Percentiles rank a stretch among this genome's conserved stretches.
Conservation (phyloP, 2,888 invertebrate genomes). For the Neelides folsomi region DNA sequence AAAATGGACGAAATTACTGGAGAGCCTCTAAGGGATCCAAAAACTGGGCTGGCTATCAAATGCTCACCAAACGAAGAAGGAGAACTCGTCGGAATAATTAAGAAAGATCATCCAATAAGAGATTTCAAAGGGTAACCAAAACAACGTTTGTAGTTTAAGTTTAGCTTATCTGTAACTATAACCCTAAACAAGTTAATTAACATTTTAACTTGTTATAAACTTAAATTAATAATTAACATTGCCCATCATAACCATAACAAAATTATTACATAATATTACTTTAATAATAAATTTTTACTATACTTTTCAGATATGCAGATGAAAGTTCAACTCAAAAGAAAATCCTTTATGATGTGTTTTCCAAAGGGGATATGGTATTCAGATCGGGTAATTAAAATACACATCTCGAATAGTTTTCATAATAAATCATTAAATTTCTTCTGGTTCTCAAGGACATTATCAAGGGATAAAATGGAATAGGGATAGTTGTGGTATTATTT, state of each 20-base stretch:
- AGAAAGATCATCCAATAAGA: conserved; percentile 6
- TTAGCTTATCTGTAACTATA: too few relatives aligned
- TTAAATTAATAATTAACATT: too few relatives aligned
- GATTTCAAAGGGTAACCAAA: conserved; percentile 11
- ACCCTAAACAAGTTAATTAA: too few relatives aligned
- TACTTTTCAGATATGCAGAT: conserved; percentile 47
- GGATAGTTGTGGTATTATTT: too few relatives aligned
- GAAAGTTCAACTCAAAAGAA: conserved; percentile 81
- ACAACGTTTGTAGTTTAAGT: too few relatives aligned
- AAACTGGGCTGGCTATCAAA: conserved; percentile 4
- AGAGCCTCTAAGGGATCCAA: conserved; percentile 1
- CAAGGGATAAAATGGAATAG: too few relatives aligned
- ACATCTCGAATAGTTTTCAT: conserved; percentile 9
- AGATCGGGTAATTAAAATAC: conserved; percentile 52
- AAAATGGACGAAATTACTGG: conserved; percentile 6
- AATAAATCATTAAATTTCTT: too few relatives aligned
- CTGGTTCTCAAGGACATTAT: too few relatives aligned
- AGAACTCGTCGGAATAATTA: conserved; percentile 10
- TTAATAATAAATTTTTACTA: too few relatives aligned
- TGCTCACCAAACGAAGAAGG: conserved; percentile 9
- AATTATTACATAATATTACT: too few relatives aligned
- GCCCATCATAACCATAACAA: too few relatives aligned
- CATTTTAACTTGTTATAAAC: too few relatives aligned
- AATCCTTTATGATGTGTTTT: conserved; percentile 71
- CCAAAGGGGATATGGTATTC: conserved; percentile 79